These are phyloP conservation scores for Heliconius charithonia DNA, from an alignment of 2,888 invertebrate genomes.

Conservation along the genomic window DNA sequence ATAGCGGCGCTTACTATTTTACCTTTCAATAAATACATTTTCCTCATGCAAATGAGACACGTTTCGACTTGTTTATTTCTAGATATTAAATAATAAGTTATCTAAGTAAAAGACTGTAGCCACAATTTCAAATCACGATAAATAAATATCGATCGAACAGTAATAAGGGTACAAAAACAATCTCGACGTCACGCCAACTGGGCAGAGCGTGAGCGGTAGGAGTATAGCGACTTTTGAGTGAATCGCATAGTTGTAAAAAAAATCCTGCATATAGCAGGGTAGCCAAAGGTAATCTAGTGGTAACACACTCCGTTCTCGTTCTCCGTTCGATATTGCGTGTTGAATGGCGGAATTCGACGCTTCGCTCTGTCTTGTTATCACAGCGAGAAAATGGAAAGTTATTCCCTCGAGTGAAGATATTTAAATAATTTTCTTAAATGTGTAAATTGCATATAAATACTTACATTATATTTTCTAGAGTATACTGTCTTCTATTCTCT, in stretches of 20 bases:
- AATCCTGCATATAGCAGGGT: not conserved
- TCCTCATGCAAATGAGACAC: conserved; percentile 26
- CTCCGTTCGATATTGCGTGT: not conserved
- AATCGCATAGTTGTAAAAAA: not conserved
- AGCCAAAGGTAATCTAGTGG: not conserved
- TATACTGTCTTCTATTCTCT: no score
- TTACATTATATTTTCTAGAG: no score
- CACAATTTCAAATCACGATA: conserved; percentile 45
- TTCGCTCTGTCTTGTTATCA: no score
- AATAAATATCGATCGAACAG: conserved; percentile 60
- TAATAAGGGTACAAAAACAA: conserved; percentile 58
- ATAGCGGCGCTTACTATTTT: not conserved
- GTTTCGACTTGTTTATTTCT: conserved; percentile 23
- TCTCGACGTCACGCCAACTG: conserved; percentile 47
- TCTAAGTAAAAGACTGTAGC: conserved; percentile 45
- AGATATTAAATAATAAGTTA: conserved; percentile 31
- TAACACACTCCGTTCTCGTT: not conserved
- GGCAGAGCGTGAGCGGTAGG: conserved; percentile 22
- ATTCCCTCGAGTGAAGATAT: no score
- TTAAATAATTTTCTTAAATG: no score
- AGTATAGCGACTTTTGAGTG: not conserved
- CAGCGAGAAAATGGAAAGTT: no score
- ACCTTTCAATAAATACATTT: conserved; percentile 7
- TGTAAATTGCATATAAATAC: no score
- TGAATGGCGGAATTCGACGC: not conserved